Evolutionary conservation across 2,888 invertebrate species (phyloP).

Genomic region (Cremastinae sp.): DNA sequence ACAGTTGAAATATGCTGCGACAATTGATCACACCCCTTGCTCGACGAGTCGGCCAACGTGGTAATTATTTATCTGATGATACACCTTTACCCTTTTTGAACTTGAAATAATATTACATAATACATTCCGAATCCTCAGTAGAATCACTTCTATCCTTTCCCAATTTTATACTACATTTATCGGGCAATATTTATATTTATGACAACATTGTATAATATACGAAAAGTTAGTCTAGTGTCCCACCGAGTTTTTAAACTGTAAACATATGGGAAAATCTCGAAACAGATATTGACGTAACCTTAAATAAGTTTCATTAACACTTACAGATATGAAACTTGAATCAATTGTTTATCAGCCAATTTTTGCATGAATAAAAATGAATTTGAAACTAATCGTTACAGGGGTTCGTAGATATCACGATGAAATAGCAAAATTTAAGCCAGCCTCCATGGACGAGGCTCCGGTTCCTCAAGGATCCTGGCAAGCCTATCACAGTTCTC

Average conservation of each 20-base stretch:
- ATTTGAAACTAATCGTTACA: constrained; percentile 29
- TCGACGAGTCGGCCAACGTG: constrained; percentile 41
- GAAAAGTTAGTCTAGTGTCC: too few species aligned
- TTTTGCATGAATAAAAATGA: background rate
- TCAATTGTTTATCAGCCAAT: background rate
- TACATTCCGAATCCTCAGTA: background rate
- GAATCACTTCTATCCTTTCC: background rate
- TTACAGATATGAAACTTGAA: background rate
- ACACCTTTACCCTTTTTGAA: background rate
- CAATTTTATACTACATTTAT: constrained; percentile 3
- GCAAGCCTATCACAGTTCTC: constrained; percentile 85
- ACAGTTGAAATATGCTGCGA: constrained; percentile 51
- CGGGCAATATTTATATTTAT: background rate
- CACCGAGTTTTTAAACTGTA: too few species aligned
- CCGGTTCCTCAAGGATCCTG: constrained; percentile 90
- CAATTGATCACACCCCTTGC: constrained; percentile 56
- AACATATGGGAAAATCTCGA: too few species aligned
- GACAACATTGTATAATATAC: too few species aligned
- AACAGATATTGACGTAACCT: too few species aligned
- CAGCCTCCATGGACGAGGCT: constrained; percentile 87
- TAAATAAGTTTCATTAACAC: too few species aligned
- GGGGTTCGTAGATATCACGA: constrained; percentile 65
- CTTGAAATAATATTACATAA: constrained; percentile 47
- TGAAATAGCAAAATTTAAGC: constrained; percentile 64
- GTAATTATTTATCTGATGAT: constrained; percentile 40